Base-by-base conservation (phyloP, 1,140 invertebrate species). In the Contarinia nasturtii region DNA sequence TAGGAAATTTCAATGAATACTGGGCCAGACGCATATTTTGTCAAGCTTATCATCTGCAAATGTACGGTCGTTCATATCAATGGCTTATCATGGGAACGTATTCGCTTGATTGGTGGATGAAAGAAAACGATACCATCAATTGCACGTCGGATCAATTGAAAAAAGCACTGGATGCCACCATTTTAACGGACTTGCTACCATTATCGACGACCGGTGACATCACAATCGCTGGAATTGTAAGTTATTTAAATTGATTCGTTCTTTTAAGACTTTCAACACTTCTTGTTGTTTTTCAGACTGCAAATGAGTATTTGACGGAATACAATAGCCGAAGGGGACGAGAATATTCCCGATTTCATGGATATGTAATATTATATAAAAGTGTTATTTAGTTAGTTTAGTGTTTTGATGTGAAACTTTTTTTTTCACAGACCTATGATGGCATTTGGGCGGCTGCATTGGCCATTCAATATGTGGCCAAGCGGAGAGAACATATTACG, bases 51-150 rank as follows among this genome's bases (percentile, higher is more conserved):
- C 81, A 77, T 51, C 64, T 79, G 64, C 83, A 86, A 56, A 73
- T 96, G 79, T 93, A 79, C 56, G 92, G 92, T 0, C 68, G 84
- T 3, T 84, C 89, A 50, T 96, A 96, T 68, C 90, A 96, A 57
- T 98, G 95, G 95, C 77, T 98, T 1, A 84, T 98, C 8, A 82
- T 91, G 66, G 91, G 89, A 1, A 90, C 82, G 27, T 89, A 85
- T 60, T 76, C 73, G 48, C 72, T 76, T 22, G 70, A 80, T 20
- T 81, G 83, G 74, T 95, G 90, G 91, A 68, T 69, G 46, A 59
- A 69, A n/a, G n/a, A n/a, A 1, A 73, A 71, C 15, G 50, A 56
- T 45, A 63, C 65, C 21, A 65, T 66, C 7, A 72, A 72, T 7
- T 98, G 93, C 61, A 77, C 79, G 0, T 67, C 75, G 2, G 68